Base-by-base conservation (phyloP, 2,888 invertebrate species). In the Euplagia quadripunctaria region DNA sequence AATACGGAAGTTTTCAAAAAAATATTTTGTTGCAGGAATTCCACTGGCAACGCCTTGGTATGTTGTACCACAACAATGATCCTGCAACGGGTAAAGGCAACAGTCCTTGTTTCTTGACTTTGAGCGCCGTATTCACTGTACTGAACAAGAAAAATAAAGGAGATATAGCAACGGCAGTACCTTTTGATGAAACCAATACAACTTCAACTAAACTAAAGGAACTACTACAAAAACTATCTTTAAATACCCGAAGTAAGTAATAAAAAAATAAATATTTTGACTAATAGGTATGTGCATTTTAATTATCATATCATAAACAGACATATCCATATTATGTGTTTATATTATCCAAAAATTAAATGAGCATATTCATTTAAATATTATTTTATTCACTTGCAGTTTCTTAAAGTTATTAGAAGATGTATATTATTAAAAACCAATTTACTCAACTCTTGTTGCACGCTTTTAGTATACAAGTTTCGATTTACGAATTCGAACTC, bases 101-200 rank as follows among this genome's bases (percentile, higher is more conserved):
- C 91, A 98, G 98, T 68, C 97, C 97, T 71, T 98, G 98, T 87
- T 97, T 97, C 90, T 97, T 98, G 88, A 97, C 97, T 7, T 93
- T 98, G 83, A 97, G 97, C 74, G 97, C 97, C 0, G 96, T 98
- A 58, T 97, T 96, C 85, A 91, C 93, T 0, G 95, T 94, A 0
- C 87, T 96, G 41, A 91, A 92, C 81, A 92, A 91, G 80, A 92
- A 94, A 79, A 90, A 90, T 84, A 94, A 93, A 58, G 93, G 97
- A 46, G 93, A 94, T 68, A 78, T 85, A 64, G 96, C 96, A 88
- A 96, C 93, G 7, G 95, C 97, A 81, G 92, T 96, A 79, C 96
- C 96, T 74, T 97, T 98, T 91, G 97, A 97, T 89, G 97, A 97
- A 88, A 96, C 96, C 68, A 96, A 96, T 66, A 94, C 96, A 41